Percentiles rank a stretch among this genome's conserved stretches.
Conservation (phyloP, 2,113 vertebrate genomes). For the Daboia siamensis region DNA sequence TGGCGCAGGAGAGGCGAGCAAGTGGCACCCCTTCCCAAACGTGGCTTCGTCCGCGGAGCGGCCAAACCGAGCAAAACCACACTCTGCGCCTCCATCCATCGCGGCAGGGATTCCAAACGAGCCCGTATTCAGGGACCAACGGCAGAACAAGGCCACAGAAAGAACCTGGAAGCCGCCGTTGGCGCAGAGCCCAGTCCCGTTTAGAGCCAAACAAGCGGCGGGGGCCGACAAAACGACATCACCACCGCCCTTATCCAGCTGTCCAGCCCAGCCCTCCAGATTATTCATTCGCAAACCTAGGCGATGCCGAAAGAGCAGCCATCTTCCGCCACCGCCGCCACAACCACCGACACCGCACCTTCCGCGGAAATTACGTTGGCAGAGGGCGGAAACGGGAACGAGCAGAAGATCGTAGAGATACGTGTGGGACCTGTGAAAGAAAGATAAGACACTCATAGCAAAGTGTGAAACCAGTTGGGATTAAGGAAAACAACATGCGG, state of each 20-base stretch:
- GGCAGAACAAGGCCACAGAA: not conserved
- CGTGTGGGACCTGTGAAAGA: not conserved
- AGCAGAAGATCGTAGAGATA: not conserved
- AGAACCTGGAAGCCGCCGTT: not conserved
- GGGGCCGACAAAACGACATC: not conserved
- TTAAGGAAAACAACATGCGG: not conserved
- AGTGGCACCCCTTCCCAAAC: not conserved
- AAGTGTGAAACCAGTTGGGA: not conserved
- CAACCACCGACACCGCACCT: not conserved
- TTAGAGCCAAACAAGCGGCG: not conserved
- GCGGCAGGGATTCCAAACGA: not conserved
- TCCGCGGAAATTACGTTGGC: not conserved
- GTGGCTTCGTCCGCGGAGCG: no score
- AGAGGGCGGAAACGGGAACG: not conserved
- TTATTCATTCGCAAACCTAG: not conserved
- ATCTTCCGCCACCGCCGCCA: not conserved
- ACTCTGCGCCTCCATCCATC: not conserved
- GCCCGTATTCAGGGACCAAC: no score
- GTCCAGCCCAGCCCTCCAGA: not conserved
- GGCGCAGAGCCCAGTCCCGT: not conserved
- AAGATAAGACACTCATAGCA: fast-evolving
- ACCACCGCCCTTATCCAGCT: not conserved
- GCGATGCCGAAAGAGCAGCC: not conserved
- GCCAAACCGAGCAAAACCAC: not conserved
- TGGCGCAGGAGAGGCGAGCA: not conserved